phyloP scores from a whole-genome alignment of 2,113 vertebrate species.

The Pangasianodon hypophthalmus region DNA sequence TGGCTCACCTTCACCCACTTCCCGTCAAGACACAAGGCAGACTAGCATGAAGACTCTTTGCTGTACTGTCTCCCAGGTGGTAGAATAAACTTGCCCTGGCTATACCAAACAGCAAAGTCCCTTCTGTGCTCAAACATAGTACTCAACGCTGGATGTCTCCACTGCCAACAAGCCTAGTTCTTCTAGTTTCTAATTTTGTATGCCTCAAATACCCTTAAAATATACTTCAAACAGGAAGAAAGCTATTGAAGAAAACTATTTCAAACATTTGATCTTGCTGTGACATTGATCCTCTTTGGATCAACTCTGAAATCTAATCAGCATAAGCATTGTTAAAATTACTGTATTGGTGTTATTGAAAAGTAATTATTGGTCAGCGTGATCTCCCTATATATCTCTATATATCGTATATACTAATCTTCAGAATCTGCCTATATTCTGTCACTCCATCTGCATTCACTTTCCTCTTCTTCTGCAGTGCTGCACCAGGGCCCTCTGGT shows the following conservation, averaged over 20 bases:
- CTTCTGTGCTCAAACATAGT: neutral
- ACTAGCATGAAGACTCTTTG: neutral
- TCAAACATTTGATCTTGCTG: neutral
- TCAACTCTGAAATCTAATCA: neutral
- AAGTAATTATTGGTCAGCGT: neutral
- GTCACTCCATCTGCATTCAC: neutral
- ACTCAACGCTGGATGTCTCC: neutral
- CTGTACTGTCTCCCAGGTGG: neutral
- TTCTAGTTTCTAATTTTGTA: neutral
- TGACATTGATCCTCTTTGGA: neutral
- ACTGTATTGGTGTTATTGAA: neutral
- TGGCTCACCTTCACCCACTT: neutral
- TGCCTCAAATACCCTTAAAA: neutral
- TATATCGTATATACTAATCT: neutral
- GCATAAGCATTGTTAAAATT: neutral
- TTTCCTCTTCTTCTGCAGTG: neutral
- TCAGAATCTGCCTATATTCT: neutral
- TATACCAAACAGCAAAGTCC: neutral
- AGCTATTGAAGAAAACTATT: neutral
- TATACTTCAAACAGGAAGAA: neutral
- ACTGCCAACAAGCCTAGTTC: neutral
- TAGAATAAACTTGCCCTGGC: neutral
- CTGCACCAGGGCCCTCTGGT: slow-evolving; percentile 31
- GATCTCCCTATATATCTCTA: neutral
- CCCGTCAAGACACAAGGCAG: neutral